Percentiles rank a stretch among this genome's conserved stretches.
Conservation (phyloP, 2,797 vertebrate species). For the Cyprinella venusta region DNA sequence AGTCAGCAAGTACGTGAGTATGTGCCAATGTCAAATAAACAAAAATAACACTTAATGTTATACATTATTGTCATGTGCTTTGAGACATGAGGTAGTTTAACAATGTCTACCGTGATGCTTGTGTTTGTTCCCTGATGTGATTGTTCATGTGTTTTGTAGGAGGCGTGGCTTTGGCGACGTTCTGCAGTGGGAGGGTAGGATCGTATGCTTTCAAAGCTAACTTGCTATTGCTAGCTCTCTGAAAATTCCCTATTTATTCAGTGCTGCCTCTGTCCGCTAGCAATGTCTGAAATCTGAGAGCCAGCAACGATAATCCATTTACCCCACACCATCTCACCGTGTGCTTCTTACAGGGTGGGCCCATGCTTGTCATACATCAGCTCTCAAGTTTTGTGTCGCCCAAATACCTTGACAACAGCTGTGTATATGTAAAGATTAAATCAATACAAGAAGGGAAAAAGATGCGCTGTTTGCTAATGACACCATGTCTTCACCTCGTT, state of each 20-base stretch:
- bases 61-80: no score
- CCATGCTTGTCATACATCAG: conserved; percentile 72
- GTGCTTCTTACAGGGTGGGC: conserved; percentile 57
- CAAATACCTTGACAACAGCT: conserved; percentile 84
- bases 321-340: conserved; percentile 47
- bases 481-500: conserved; percentile 60
- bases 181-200: no score
- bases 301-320: conserved; percentile 60
- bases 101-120: no score
- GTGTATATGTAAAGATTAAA: conserved; percentile 84
- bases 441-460: conserved; percentile 65
- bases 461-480: conserved; percentile 60
- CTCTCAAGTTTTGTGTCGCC: conserved; percentile 73
- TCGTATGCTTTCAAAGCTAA: no score
- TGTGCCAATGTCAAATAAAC: no score
- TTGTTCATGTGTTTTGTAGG: no score
- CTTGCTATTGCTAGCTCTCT: no score
- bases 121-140: no score
- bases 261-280: conserved; percentile 49
- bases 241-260: conserved; percentile 14
- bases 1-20: no score
- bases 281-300: conserved; percentile 58
- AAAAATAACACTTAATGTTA: no score
- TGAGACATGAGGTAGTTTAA: no score
- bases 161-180: no score